phyloP scores from a whole-genome alignment of 2,888 invertebrate species.

The Branchipolynoe longqiensis region DNA sequence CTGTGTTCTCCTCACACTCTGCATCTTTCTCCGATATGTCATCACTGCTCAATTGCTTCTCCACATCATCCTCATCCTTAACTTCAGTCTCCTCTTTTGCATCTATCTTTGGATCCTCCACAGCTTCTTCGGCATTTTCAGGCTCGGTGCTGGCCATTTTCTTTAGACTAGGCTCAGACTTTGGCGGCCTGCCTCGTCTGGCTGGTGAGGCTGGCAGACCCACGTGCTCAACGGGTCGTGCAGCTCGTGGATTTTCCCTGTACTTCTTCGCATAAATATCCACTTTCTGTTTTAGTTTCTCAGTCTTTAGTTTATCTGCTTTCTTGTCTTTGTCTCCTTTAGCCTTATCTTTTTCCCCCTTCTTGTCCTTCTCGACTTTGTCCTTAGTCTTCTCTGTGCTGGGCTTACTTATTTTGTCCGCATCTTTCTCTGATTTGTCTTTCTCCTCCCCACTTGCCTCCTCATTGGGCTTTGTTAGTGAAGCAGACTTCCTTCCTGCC shows the following conservation, averaged over 20 bases:
- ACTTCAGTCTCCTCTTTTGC: neutral
- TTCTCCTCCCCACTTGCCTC: neutral
- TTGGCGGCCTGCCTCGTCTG: no score
- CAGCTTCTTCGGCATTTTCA: neutral
- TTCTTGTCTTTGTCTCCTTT: constrained; percentile 3
- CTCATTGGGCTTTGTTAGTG: neutral
- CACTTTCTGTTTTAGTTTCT: neutral
- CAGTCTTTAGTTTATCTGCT: neutral
- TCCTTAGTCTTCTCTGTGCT: neutral
- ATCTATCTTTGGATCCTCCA: constrained; percentile 18
- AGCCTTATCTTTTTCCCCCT: neutral
- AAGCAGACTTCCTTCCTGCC: neutral
- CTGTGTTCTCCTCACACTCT: neutral
- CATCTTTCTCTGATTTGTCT: neutral
- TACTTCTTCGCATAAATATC: neutral
- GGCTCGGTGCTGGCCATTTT: neutral
- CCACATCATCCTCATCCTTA: neutral
- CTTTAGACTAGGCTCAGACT: no score
- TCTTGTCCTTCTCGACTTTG: neutral
- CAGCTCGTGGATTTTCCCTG: neutral
- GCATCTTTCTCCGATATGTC: neutral
- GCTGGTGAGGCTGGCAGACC: no score
- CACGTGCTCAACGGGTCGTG: no score
- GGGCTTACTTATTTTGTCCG: neutral
- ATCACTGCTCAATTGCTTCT: neutral